Percentiles rank a stretch among this genome's conserved stretches.
Evolutionary conservation across 2,113 vertebrate species (phyloP).

Genomic region (Shinisaurus crocodilurus): DNA sequence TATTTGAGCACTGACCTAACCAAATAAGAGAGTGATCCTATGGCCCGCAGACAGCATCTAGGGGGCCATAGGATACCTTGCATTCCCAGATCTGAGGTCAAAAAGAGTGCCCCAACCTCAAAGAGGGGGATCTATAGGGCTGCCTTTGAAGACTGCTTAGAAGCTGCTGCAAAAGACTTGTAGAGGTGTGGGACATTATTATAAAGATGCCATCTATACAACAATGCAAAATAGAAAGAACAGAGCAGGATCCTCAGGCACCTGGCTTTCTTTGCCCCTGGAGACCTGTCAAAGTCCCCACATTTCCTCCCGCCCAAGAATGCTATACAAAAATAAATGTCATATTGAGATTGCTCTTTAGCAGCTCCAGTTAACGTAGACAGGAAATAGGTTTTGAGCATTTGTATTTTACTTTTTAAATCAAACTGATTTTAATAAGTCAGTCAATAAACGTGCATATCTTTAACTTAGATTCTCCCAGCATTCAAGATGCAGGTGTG

Average conservation of each 20-base stretch:
- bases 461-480: not conserved
- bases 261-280: no score
- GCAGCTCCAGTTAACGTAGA: not conserved
- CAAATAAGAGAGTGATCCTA: no score
- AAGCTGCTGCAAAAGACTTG: not conserved
- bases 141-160: not conserved
- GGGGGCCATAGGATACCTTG: no score
- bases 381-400: not conserved
- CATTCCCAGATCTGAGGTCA: no score
- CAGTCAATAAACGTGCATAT: not conserved
- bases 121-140: no score
- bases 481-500: not conserved
- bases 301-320: not conserved
- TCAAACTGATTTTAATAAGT: not conserved
- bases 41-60: no score
- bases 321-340: not conserved
- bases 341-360: not conserved
- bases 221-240: not conserved
- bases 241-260: not conserved
- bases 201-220: not conserved
- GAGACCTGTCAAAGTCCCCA: not conserved
- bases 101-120: no score
- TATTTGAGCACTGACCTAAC: no score
- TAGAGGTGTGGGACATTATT: not conserved
- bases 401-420: not conserved